Base-by-base conservation (phyloP, 2,113 vertebrate species). In the Odontesthes bonariensis region DNA sequence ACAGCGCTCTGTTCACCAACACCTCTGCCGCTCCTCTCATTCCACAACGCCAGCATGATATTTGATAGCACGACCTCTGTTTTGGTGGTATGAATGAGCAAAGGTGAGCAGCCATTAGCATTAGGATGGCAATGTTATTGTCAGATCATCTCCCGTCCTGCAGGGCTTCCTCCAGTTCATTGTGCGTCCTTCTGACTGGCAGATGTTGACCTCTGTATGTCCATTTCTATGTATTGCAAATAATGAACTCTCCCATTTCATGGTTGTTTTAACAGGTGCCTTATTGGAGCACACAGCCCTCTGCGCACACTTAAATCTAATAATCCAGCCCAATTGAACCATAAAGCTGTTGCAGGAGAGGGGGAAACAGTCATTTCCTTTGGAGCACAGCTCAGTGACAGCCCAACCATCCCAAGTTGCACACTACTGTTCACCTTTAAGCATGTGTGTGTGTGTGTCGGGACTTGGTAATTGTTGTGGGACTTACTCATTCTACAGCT, bases 251-350 rank as follows among this genome's bases (percentile, higher is more conserved):
- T 54, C 31, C 53, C 60, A 74, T 73, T 69, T 81, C 55, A 77
- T 11, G 73, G 51, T 78, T 90, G 88, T 91, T 92, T 90, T 90
- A 91, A 91, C 88, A 92, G 87, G 88, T 92, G 90, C 84, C 78
- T 74, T 65, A 78, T 79, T 73, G 74, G 69, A 78, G 58, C 49
- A 31, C 68, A 13, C 66, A 14, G 58, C 68, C 80, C 51, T 52
- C 40, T 61, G 69, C 75, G 51, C 82, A 64, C 86, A 86, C 79
- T 88, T 86, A 79, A 81, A 83, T 84, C 76, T 81, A 88, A 84
- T 88, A 81, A 82, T 86, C 68, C 55, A 42, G 64, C 75, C 75
- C 87, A 83, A 86, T 89, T 89, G 90, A 77, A 78, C 71, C 70
- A 82, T 86, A 83, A 83, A 86, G 69, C 85, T 87, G 80, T 86